phyloP scores from a whole-genome alignment of 2,797 vertebrate genomes.

The Cottoperca gobio region DNA sequence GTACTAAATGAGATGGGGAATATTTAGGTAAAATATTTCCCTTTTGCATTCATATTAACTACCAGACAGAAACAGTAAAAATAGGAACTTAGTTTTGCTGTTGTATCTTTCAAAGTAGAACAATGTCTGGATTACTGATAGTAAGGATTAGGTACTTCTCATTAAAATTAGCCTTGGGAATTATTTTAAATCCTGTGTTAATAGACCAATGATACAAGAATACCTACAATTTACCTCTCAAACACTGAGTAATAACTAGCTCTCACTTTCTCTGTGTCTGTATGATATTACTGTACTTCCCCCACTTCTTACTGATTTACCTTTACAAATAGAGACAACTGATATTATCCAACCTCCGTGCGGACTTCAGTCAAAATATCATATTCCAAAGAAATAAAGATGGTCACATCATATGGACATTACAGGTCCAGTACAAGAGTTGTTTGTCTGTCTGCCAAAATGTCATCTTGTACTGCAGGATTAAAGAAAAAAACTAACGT shows the following conservation, averaged over 20 bases:
- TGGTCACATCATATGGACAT: constrained; percentile 1
- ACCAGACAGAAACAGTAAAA: not conserved
- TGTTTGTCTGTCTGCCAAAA: constrained; percentile 20
- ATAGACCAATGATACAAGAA: constrained; percentile 29
- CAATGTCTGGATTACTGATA: constrained; percentile 1
- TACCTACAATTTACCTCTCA: constrained; percentile 9
- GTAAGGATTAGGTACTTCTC: constrained; percentile 33
- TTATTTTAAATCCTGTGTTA: constrained; percentile 28
- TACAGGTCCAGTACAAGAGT: not conserved
- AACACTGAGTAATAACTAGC: constrained; percentile 21
- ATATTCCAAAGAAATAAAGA: constrained; percentile 7
- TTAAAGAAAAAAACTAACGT: not conserved
- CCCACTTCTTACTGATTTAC: not conserved
- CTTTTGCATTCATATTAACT: not conserved
- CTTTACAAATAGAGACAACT: not conserved
- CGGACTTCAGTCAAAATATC: constrained; percentile 6
- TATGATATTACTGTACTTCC: not conserved
- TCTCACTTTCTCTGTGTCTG: constrained; percentile 5
- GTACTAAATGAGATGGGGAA: not conserved
- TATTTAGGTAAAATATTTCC: not conserved
- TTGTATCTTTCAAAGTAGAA: not conserved
- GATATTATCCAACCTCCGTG: not conserved
- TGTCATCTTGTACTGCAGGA: not conserved
- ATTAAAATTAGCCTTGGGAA: constrained; percentile 39
- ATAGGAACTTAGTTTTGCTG: constrained; percentile 3